phyloP scores from a whole-genome alignment of 2,888 invertebrate species.

The Drosophila diplacantha region DNA sequence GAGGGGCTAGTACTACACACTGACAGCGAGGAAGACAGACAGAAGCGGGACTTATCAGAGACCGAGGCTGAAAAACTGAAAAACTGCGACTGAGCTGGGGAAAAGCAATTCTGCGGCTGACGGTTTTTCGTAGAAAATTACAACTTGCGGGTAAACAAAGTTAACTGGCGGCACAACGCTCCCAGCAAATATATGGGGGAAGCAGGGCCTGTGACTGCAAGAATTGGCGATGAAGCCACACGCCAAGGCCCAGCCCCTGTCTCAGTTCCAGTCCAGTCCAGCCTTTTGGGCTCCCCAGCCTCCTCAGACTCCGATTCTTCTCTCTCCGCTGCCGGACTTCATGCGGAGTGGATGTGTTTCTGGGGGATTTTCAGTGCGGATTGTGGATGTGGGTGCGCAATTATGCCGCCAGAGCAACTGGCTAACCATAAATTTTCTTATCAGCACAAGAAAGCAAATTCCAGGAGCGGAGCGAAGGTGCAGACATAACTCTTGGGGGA shows the following conservation, averaged over 20 bases:
- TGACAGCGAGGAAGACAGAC: constrained; percentile 40
- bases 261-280: constrained; percentile 9
- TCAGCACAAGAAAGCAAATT: constrained; percentile 37
- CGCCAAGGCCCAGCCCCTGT: constrained; percentile 33
- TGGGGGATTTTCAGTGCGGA: constrained; percentile 11
- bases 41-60: constrained; percentile 68
- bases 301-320: constrained; percentile 1
- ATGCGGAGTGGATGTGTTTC: constrained; percentile 51
- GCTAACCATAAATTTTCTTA: constrained; percentile 69
- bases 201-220: constrained; percentile 10
- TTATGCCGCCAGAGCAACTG: constrained; percentile 67
- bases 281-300: neutral
- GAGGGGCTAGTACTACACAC: neutral
- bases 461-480: constrained; percentile 51
- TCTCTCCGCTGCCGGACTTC: constrained; percentile 28
- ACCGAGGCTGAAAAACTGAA: constrained; percentile 21
- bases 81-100: constrained; percentile 22
- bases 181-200: constrained; percentile 6
- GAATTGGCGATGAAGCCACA: constrained; percentile 40
- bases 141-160: constrained; percentile 72
- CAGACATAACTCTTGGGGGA: neutral
- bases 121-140: constrained; percentile 69
- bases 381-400: constrained; percentile 65
- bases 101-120: constrained; percentile 67
- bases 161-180: constrained; percentile 49